A percentile compares a stretch with the other conserved stretches of the same genome.
These are phyloP conservation scores for Sterna hirundo DNA, from an alignment of 2,113 vertebrate genomes.

Conservation along the genomic window DNA sequence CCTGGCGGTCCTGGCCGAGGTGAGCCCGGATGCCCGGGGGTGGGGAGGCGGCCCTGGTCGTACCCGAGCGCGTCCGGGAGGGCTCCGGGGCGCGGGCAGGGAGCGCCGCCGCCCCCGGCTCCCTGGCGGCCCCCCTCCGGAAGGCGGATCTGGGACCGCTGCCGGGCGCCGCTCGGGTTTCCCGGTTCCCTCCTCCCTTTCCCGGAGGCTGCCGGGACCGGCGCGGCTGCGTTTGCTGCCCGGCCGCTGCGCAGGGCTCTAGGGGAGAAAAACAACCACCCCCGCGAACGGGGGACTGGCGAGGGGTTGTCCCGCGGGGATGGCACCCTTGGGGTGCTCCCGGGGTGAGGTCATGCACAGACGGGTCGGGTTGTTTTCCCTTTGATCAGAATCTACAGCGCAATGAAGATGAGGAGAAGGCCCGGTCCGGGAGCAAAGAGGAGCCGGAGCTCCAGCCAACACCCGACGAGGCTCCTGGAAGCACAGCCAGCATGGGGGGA, in stretches of 20 bases:
- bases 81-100: neutral
- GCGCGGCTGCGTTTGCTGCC: neutral
- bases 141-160: neutral
- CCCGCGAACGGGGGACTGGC: neutral
- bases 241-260: too few relatives aligned
- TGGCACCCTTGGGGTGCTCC: neutral
- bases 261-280: rapidly evolving
- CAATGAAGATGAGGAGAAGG: neutral
- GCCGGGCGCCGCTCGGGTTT: too few relatives aligned
- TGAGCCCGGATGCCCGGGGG: neutral
- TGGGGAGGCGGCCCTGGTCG: neutral
- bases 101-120: neutral
- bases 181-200: neutral
- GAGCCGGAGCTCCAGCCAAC: neutral
- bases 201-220: neutral
- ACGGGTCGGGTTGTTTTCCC: neutral
- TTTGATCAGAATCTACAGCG: neutral
- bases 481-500: neutral
- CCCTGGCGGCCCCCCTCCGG: neutral
- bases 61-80: neutral
- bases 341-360: neutral
- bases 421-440: neutral
- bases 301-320: neutral
- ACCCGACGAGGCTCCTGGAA: neutral
- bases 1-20: constrained; percentile 69